A percentile compares a stretch with the other conserved stretches of the same genome.
Evolutionary conservation across 2,888 invertebrate genomes (phyloP).

Genomic region (Venustoraphidia nigricollis): DNA sequence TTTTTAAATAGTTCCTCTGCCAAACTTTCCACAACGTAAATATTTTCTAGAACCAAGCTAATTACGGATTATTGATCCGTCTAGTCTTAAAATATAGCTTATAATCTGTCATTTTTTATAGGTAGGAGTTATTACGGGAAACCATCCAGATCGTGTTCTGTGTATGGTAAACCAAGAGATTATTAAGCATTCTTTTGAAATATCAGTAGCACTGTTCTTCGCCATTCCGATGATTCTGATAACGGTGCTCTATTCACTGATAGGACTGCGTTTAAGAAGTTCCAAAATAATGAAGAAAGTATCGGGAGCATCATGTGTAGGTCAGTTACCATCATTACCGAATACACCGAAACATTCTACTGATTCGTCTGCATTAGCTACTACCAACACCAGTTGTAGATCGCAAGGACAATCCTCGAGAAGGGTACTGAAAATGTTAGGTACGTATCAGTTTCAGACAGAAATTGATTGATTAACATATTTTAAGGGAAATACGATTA

Average conservation of each 20-base stretch:
- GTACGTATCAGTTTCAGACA: conserved; percentile 30
- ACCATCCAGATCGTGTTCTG: conserved; percentile 18
- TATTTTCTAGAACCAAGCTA: too few species aligned
- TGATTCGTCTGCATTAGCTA: neutral
- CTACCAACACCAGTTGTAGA: neutral
- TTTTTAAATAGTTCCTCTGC: too few species aligned
- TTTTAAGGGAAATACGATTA: too few species aligned
- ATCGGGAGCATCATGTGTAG: conserved; percentile 7
- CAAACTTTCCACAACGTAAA: too few species aligned
- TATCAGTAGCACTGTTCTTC: conserved; percentile 71
- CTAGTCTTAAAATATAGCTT: too few species aligned
- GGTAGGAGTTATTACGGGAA: conserved; percentile 1
- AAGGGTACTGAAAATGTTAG: conserved; percentile 59
- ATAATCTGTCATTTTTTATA: too few species aligned
- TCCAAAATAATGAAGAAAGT: conserved; percentile 36
- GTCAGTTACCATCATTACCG: neutral
- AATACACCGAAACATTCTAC: neutral
- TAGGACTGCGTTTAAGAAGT: conserved; percentile 53
- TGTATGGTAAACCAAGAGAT: conserved; percentile 34
- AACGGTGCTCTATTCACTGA: conserved; percentile 62
- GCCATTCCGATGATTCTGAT: conserved; percentile 77
- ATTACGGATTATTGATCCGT: too few species aligned
- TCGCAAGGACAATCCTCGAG: conserved; percentile 33
- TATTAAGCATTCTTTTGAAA: conserved; percentile 57
- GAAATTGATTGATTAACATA: too few species aligned